Base-by-base conservation (phyloP, 1,140 invertebrate genomes). In the Yoshiicerus persimilis region DNA sequence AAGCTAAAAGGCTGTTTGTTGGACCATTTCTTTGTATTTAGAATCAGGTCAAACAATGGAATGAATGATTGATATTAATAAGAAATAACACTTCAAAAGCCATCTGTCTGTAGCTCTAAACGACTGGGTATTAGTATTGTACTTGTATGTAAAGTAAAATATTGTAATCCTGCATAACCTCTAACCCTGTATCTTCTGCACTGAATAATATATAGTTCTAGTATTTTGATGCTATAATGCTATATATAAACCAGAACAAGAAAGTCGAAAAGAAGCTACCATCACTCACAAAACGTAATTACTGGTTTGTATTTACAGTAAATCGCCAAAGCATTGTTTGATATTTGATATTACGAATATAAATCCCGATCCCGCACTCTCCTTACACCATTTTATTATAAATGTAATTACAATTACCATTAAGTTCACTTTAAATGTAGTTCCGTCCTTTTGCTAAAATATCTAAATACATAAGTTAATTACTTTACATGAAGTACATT, bases 41-140 rank as follows among this genome's bases (percentile, higher is more conserved):
- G 75, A 80, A 36, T 80, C 20, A 23, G 75, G 30, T 34, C 75
- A 38, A 80, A 30, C 64, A 36, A 80, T 32, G 4, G 66, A 70
- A 70, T 70, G 75, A 80, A 80, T 80, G 75, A 80, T 36, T 80
- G 75, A 80, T 80, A 80, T 80, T 80, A 80, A 30, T 80, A 80
- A 80, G 30, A 34, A 80, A 80, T 80, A 80, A 38, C 34, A 77
- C 64, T 80, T 80, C 34, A 20, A 20, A 80, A 32, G 75, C 32
- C 30, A 36, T 80, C 34, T 80, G 75, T 80, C 47, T 56, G 13
- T 56, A 56, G 47, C 47, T 56, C 47, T n/a, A 56, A 56, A 56
- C 47, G 47, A 70, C 27, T 25, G 64, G 64, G 64, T 70, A 70
- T 70, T 70, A 70, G 27, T 30, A 27, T 10, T 66, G 38, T 39